Evolutionary conservation across 2,888 invertebrate genomes (phyloP).

Genomic region (Rotaria magnacalcarata): DNA sequence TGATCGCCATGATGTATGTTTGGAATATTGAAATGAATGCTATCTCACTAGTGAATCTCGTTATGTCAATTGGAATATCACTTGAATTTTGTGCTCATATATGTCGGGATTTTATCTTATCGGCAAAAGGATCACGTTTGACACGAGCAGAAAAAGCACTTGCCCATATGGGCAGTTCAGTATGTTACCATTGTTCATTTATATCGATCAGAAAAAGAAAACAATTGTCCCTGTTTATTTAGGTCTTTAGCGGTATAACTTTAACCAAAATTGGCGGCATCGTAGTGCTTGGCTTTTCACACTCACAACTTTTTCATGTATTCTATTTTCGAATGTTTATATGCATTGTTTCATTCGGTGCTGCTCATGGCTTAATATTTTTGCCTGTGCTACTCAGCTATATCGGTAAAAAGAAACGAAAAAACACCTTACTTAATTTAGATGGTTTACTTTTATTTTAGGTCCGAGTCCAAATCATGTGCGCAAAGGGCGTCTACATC

Average conservation of each 20-base stretch:
- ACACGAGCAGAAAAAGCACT: constrained; percentile 77
- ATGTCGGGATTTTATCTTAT: constrained; percentile 76
- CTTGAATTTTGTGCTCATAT: constrained; percentile 98
- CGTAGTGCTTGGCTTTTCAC: constrained; percentile 88
- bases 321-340: constrained; percentile 96
- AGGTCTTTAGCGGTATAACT: constrained; percentile 93
- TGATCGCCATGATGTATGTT: constrained; percentile 85
- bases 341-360: constrained; percentile 91
- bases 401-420: constrained; percentile 66
- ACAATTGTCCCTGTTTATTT: constrained; percentile 48
- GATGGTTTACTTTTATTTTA: not conserved
- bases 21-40: constrained; percentile 86
- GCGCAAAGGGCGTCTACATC: not conserved
- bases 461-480: not conserved
- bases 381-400: constrained; percentile 92
- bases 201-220: not conserved
- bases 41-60: constrained; percentile 87
- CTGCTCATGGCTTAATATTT: constrained; percentile 92
- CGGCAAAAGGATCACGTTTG: constrained; percentile 65
- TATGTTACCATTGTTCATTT: constrained; percentile 59
- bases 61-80: constrained; percentile 92
- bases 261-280: constrained; percentile 96
- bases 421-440: not conserved
- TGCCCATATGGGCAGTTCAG: constrained; percentile 84
- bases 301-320: constrained; percentile 87